Percentiles rank a stretch among this genome's conserved stretches.
phyloP scores from a whole-genome alignment of 2,888 invertebrate genomes.

The Leptopilina drosophilae region DNA sequence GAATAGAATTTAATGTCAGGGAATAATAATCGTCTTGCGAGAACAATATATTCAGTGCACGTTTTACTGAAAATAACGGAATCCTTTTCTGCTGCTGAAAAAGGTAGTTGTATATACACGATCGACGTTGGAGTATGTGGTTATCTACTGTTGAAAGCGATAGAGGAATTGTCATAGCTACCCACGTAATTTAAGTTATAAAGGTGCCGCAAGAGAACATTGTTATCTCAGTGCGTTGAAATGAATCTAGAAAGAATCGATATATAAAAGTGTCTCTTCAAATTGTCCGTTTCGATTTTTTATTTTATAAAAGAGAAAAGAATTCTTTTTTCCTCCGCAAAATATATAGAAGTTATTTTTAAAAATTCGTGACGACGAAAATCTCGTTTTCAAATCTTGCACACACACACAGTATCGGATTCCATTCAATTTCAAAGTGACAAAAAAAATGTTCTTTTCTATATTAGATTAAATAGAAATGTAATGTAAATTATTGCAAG shows the following conservation, averaged over 20 bases:
- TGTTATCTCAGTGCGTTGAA: conserved; percentile 12
- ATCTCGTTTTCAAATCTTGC: not conserved
- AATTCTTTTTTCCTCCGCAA: not conserved
- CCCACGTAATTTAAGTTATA: conserved; percentile 28
- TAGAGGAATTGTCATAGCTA: conserved; percentile 32
- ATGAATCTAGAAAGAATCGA: not conserved
- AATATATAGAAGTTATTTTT: not conserved
- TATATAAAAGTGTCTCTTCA: not conserved
- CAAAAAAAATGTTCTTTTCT: too few relatives aligned
- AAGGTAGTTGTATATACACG: conserved; percentile 27
- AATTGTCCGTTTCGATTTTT: not conserved
- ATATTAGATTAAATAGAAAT: not conserved
- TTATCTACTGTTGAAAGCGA: conserved; percentile 30
- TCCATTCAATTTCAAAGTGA: too few relatives aligned
- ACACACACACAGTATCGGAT: not conserved
- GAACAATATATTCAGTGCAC: conserved; percentile 45
- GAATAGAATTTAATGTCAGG: conserved; percentile 26
- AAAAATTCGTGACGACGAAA: not conserved
- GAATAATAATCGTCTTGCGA: conserved; percentile 6
- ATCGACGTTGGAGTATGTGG: conserved; percentile 18
- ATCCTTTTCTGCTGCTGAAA: conserved; percentile 41
- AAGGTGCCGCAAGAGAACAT: conserved; percentile 13
- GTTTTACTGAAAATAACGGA: conserved; percentile 42
- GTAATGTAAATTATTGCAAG: too few relatives aligned
- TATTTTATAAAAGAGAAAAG: not conserved